A percentile compares a stretch with the other conserved stretches of the same genome.
Conservation (phyloP, 2,888 invertebrate species). For the Trichogramma dendrolimi region DNA sequence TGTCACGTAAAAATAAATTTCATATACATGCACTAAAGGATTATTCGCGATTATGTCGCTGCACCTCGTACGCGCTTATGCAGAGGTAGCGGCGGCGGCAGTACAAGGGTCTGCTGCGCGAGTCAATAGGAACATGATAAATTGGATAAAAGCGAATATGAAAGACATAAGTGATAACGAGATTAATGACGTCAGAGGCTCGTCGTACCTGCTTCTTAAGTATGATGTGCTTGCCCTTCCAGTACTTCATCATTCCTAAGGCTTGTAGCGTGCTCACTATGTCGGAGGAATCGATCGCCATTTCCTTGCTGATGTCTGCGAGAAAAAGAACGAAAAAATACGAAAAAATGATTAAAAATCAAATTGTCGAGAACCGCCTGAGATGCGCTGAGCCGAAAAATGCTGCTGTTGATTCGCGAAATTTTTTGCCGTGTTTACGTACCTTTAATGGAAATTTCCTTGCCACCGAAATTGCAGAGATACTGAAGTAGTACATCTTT, state of each 20-base stretch:
- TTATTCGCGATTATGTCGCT: too few species aligned
- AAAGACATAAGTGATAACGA: constrained; percentile 15
- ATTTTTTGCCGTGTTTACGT: constrained; percentile 32
- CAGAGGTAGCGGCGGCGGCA: too few species aligned
- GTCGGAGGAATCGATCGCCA: constrained; percentile 95
- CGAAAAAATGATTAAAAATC: background rate
- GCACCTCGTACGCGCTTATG: too few species aligned
- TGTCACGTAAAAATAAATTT: background rate
- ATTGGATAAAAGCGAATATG: constrained; percentile 9
- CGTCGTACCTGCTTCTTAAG: constrained; percentile 79
- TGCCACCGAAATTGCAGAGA: constrained; percentile 82
- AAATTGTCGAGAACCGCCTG: background rate
- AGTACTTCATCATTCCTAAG: constrained; percentile 96
- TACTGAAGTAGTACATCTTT: constrained; percentile 91
- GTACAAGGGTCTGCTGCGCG: too few species aligned
- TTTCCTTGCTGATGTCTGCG: constrained; percentile 74
- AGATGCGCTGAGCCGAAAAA: constrained; percentile 1
- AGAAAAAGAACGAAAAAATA: constrained; percentile 15
- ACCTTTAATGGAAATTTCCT: constrained; percentile 87
- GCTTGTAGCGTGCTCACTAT: constrained; percentile 96
- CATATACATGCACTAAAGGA: background rate
- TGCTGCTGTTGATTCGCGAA: constrained; percentile 7
- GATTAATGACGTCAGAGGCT: constrained; percentile 18
- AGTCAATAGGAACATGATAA: background rate
- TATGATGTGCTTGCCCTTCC: constrained; percentile 97